Base-by-base conservation (phyloP, 2,797 vertebrate genomes). In the Rhinophrynus dorsalis region DNA sequence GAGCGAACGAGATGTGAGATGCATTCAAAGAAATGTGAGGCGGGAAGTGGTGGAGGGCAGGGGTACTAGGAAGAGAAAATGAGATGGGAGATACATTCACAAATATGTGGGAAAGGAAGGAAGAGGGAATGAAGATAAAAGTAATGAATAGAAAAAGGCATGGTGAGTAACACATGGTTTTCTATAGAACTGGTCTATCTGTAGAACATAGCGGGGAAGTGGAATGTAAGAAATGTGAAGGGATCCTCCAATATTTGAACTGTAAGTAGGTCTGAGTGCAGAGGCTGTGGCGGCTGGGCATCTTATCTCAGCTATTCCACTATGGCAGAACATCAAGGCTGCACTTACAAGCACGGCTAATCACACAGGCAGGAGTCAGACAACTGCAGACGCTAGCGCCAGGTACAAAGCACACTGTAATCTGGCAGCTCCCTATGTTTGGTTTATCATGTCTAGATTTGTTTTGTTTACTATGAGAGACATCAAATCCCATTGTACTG, bases 201-300 rank as follows among this genome's bases (percentile, higher is more conserved):
- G 4, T 4, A 40, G 27, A 42, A 29, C 27, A 42, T 11, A 44
- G 26, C 27, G 54, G 62, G 44, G 27, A 40, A 47, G 20, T 52
- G 55, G 62, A 73, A 73, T 73, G 62, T 73, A 38, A 33, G 48
- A 24, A 60, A 73, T 60, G 69, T 58, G 32, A 68, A 60, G 37
- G 37, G 63, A 37, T 11, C 33, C 12, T 44, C 12, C 4, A 44
- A 35, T 26, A 32, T 15, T 11, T 37, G n/a, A 57, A 64, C 58
- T 57, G 15, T 44, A 20, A 42, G 23, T 38, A 59, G 57, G 23
- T 9, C 33, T 29, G 37, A 29, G 57, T 44, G 44, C 38, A 21
- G 47, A 45, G 61, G 26, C 61, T 51, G 21, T n/a, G 3, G 26
- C 35, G 42, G 13, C 20, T 9, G 4, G 15, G 32, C 20, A 18